Base-by-base conservation (phyloP, 2,888 invertebrate genomes). In the Leptopilina syphax region DNA sequence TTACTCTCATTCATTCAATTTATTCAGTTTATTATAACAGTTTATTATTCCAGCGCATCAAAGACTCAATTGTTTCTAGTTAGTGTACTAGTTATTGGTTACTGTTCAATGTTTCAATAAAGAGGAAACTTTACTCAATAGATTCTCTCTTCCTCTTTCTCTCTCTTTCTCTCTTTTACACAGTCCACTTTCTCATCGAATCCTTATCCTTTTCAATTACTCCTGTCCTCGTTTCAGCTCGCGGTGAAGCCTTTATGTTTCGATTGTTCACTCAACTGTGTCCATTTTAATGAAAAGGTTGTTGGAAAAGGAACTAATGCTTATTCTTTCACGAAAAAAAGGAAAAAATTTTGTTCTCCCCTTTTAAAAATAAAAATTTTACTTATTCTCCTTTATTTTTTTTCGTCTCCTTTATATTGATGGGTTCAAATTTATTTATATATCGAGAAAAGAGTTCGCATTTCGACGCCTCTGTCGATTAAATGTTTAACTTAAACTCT, bases 111-210 rank as follows among this genome's bases (percentile, higher is more conserved):
- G 18, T 57, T 73, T 10, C 41, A 57, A 57, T 57, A 54, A 24
- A 70, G 27, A 54, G 27, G 13, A 34, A 50, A 18, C n/a, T 34
- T 73, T 57, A 54, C 54, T 54, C 34, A 34, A 57, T 13, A 54
- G 54, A 57, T n/a, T 41, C 13, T 68, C 12, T 47, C 47, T 9
- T 1, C 3, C 68, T 34, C 34, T 34, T 9, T 41, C 13, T 24
- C 13, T 50, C 50, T 9, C 50, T 7, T 24, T 41, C 8, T 68
- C 13, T 50, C 50, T 10, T 12, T 7, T 50, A 50, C 68, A 68
- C 10, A 68, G 50, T 18, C 73, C 57, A 73, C 57, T 73, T 73
- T 73, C 73, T 73, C 73, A 73, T 73, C 73, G 73, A 73, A 57
- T 60, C 34, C 57, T 60, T 63, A 63, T 63, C 41, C 73, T 57